Base-by-base conservation (phyloP, 2,888 invertebrate genomes). In the Aricia artaxerxes region DNA sequence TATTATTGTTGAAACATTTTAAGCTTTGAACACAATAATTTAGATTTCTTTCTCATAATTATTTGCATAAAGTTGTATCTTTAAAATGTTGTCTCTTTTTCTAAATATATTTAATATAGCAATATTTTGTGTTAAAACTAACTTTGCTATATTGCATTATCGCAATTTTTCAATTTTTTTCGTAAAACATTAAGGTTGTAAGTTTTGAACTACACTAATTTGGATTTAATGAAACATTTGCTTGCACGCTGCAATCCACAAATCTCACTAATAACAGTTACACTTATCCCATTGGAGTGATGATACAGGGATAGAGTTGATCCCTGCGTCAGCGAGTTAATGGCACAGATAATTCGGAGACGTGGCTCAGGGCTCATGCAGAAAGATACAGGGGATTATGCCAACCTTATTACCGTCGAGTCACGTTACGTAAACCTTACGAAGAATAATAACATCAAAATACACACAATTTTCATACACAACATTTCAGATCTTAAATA, bases 301-400 rank as follows among this genome's bases (percentile, higher is more conserved):
- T 87, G 87, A 87, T 86, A 87, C 86, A 86, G 86, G 84, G 82
- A 82, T 73, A 35, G 44, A 78, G 82, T 82, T 84, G 85, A 81
- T 82, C 82, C 83, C 79, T 81, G 79, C 79, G 82, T 79, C 79
- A 69, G 80, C 78, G 80, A 78, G 81, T 89, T 91, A 92, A 92
- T 92, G 91, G 89, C 86, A 87, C 87, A 86, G 89, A 89, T 91
- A 92, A 92, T 91, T 89, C 86, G 81, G 83, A 82, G 82, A 83
- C 83, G 79, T 81, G 85, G 86, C 86, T 86, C 85, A 83, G 83
- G 83, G 83, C 84, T 82, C 83, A 84, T 73, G 83, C 82, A 82
- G 83, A 87, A 78, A 73, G 73, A 73, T 73, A 73, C 89, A 88
- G 84, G 82, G 82, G 88, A 90, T 90, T 90, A 90, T 89, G 85